Evolutionary conservation across 37 sponge, comb jelly and placozoan species (phyloP).

Genomic region (Corticium candelabrum): DNA sequence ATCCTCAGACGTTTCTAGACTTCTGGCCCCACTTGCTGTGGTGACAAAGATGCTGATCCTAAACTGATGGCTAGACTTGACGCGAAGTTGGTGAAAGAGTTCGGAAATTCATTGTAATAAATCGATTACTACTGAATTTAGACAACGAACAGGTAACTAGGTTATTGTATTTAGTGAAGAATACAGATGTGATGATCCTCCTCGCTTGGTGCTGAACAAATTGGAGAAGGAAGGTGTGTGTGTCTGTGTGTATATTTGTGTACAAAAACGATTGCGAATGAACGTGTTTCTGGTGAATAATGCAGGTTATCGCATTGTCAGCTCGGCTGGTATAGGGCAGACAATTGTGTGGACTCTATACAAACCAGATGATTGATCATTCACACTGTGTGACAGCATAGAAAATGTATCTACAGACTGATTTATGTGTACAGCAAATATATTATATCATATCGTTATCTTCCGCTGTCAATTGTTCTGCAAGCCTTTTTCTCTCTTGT

Average conservation of each 20-base stretch:
- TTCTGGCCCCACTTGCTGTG: not conserved
- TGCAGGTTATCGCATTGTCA: not conserved
- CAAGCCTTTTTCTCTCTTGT: constrained; percentile 47
- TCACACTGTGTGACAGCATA: too few species aligned
- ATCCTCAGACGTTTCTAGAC: not conserved
- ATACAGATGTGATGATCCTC: not conserved
- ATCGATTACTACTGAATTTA: too few species aligned
- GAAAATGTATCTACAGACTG: too few species aligned
- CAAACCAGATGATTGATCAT: not conserved
- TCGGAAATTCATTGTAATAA: not conserved
- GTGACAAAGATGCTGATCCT: not conserved
- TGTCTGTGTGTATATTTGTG: too few species aligned
- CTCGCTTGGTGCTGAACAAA: not conserved
- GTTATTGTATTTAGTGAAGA: not conserved
- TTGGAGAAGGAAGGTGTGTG: not conserved
- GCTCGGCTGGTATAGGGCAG: not conserved
- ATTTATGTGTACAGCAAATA: not conserved
- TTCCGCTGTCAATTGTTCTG: constrained; percentile 20
- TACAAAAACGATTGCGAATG: too few species aligned
- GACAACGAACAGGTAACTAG: not conserved
- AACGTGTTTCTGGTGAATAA: too few species aligned
- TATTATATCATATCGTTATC: constrained; percentile 1
- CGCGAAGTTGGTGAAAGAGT: not conserved
- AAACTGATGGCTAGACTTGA: not conserved
- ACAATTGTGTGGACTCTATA: not conserved